Base-by-base conservation (phyloP, 2,888 invertebrate species). In the Apocheima hispidaria region DNA sequence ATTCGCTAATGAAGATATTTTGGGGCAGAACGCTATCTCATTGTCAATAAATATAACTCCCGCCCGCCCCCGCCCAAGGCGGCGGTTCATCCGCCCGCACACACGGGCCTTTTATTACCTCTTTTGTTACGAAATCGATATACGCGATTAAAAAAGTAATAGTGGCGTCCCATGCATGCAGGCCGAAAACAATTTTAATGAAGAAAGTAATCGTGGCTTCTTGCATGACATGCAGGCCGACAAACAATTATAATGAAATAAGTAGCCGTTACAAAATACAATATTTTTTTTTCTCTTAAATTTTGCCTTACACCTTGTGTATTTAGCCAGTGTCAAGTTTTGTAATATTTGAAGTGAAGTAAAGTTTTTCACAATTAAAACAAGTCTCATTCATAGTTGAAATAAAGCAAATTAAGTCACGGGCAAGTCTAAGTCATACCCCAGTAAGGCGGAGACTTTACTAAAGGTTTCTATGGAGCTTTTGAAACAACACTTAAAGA, bases 1-100 rank as follows among this genome's bases (percentile, higher is more conserved):
- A 78, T 84, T 85, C 77, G 86, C 86, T 87, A 87, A 87, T 87
- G 86, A 87, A 86, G 86, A 86, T 83, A 86, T 86, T n/a, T 85
- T 79, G 85, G 84, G 77, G 72, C 61, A 55, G 35, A 51, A 36
- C 76, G 75, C 75, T 87, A 86, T 87, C 85, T 83, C 75, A 63
- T 69, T 72, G 79, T 84, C 86, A 81, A 87, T 87, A 87, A 87
- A 87, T 86, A 84, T 77, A 66, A 50, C 53, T 43, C 49, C 76
- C 72, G 68, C 75, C 73, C 67, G 73, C 75, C 71, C 74, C 72
- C 74, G 77, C 70, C 76, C 74, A 68, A 68, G 78, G 73, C 75
- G 75, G 65, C 70, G 58, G 56, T 68, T 69, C 74, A 72, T 73
- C 73, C 75, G 75, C 73, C 65, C 68, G 44, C 60, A 60, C 58